Evolutionary conservation across 2,888 invertebrate species (phyloP), one percentile per base, ranked within the genome.

Genomic region (Rhamnusium bicolor): DNA sequence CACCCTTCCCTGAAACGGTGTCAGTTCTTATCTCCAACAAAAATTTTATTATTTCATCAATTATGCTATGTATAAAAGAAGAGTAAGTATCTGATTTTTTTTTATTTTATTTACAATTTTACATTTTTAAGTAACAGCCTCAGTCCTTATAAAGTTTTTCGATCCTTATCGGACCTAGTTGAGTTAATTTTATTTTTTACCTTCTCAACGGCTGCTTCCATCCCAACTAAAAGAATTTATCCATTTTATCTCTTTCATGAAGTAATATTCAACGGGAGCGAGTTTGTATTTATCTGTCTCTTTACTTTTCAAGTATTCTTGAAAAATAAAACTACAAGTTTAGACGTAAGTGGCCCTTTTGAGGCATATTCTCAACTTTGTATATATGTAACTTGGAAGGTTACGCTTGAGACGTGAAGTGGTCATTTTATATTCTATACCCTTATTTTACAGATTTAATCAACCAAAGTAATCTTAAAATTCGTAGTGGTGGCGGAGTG

Each of bases 291-390:
- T 63, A 62, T 63, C 49, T 18, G 63, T 29, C 49, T 47, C 49
- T 47, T 27, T 24, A 10, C 63, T 49, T 27, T 27, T 63, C 49
- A 24, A 14, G 49, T 5, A 16, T 8, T 8, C 46, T 14, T 24
- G 49, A 63, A 63, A 32, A 49, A 63, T 49, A 49, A 49, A 51
- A 63, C 21, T 18, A 46, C 27, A 51, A 51, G 24, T 49, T 63
- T 51, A 14, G 21, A 14, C 24, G 12, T 8, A 14, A 47, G 47
- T 18, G 46, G 49, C 8, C 27, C 63, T 51, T 21, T 27, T 24
- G 63, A 49, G 63, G 18, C 40, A 51, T 63, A 63, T 63, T 63
- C 14, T 40, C 62, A 49, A 21, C 62, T 62, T 12, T 7, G 19
- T 12, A 12, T 7, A n/a, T 12, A 12, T 46, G 18, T 19, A 61